Evolutionary conservation across 1,140 invertebrate genomes (phyloP), one percentile per base, ranked within the genome.

Genomic region (Plectus sambesii): DNA sequence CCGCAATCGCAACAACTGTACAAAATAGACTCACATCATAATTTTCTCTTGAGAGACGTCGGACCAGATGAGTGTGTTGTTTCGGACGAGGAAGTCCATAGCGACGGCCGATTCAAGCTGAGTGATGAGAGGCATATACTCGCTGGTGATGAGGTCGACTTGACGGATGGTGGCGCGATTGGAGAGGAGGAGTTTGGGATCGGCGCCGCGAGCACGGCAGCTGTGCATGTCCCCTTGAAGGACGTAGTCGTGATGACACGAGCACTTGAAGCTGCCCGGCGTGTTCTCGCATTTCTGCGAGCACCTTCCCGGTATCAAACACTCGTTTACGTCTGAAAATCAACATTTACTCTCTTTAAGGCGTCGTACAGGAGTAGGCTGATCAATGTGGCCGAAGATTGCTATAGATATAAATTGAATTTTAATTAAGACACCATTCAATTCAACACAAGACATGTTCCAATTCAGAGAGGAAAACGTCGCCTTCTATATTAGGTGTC

Each of bases 261-360:
- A 81, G 69, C 93, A 98, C 70, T 93, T 90, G 73, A 82, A 94
- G 2, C 79, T 78, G 0, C 88, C 90, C 49, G 85, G 83, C 57
- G 83, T 82, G 70, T 97, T 96, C 39, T 80, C 76, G 69, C 90
- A 97, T 30, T 50, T 49, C 37, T 66, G 63, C 0, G 90, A 94
- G 68, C 92, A 98, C 1, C 79, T 78, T 1, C 87, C 89, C 0
- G 82, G 80, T 8, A 53, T 55, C 40, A 82, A 78, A 38, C 92
- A 98, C 72, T 97, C 92, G 70, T 96, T 78, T 33, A 96, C 79
- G 71, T 97, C 90, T 86, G 67, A 22, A 61, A 47, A 15, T 24
- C n/a, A 39, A 8, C 29, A 29, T 2, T 20, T n/a, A n/a, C n/a
- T n/a, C n/a, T n/a, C n/a, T n/a, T n/a, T n/a, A n/a, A n/a, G n/a